Base-by-base conservation (phyloP, 2,113 vertebrate genomes). In the Vanacampus margaritifer region DNA sequence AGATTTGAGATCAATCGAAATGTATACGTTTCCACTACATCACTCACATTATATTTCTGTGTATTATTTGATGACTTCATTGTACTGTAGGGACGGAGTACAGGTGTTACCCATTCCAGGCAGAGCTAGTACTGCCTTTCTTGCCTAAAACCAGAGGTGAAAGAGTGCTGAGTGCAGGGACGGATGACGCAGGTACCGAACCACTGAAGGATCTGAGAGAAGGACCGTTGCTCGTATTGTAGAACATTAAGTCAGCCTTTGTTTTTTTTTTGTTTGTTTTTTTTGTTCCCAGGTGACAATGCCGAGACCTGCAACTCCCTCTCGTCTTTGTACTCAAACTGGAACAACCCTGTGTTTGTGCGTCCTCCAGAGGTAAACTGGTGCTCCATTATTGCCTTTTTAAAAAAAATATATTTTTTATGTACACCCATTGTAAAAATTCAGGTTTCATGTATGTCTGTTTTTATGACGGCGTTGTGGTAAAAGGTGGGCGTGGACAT, bases 291-390 rank as follows among this genome's bases (percentile, higher is more conserved):
- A 87, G 84, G 48, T 91, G 92, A 80, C 71, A 65, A 64, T 60
- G 72, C 61, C 56, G 85, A 83, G 11, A 72, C 53, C 68, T 65
- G 82, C 17, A 79, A 86, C 61, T 93, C 91, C 0, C 89, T 98
- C 37, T 92, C 90, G 39, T 90, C 90, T 0, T 36, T 96, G 73
- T 93, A 95, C 88, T 93, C 94, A 26, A 91, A 94, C 70, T 99
- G 97, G 97, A 85, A 92, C 61, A 99, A 99, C 86, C 97, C 97
- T 13, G 94, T 99, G 73, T 99, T 98, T 90, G 86, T 93, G 64
- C 91, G 88, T 45, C 93, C 88, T 68, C 93, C 95, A 60, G 81
- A 87, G 90, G 97, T 96, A 89, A 89, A 86, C 1, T 5, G 17
- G 32, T 36, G 64, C 32, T 57, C 17, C 28, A 32, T 6, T 16